Evolutionary conservation across 2,888 invertebrate species (phyloP), one percentile per base, ranked within the genome.

Genomic region (Operophtera brumata): DNA sequence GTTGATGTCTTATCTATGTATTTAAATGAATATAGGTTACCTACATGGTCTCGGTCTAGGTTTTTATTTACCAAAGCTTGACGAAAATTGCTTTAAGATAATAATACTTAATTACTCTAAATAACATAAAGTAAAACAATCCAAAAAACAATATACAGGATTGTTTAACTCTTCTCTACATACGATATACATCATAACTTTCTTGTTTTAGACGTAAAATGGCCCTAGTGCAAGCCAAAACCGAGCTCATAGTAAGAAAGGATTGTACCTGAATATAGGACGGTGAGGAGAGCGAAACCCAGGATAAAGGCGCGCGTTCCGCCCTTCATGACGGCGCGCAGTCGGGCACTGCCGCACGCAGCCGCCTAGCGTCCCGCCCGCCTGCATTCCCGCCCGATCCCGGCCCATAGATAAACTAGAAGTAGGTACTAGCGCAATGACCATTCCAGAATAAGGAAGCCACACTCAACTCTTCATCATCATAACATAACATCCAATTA

Each of bases 201-300:
- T 20, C 2, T 20, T 20, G 20, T 20, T 20, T 20, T 20, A 20
- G 20, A 20, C 20, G 2, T 20, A 20, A 20, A 20, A 20, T 20
- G 20, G 20, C 20, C 20, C 20, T 20, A 3, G 20, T 1, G 10
- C 10, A 7, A 11, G 26, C 5, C 1, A 12, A 34, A 50, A 2
- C 11, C 9, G 13, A 25, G 9, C 9, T 13, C 0, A 10, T 47
- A 39, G 14, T 57, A 28, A 40, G 47, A 45, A 54, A 46, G 36
- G 26, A 44, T 57, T 50, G 59, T 88, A 89, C 90, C 90, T 89
- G 89, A 85, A 67, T 89, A 89, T 9, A 89, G 80, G 60, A 82
- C 71, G 62, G 89, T 82, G 61, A 90, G 80, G 25, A 90, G 72
- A 36, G 84, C 84, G 61, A 77, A 70, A 13, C 69, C 61, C 47